Conservation (phyloP, 1,140 invertebrate species). For the Apis florea region DNA sequence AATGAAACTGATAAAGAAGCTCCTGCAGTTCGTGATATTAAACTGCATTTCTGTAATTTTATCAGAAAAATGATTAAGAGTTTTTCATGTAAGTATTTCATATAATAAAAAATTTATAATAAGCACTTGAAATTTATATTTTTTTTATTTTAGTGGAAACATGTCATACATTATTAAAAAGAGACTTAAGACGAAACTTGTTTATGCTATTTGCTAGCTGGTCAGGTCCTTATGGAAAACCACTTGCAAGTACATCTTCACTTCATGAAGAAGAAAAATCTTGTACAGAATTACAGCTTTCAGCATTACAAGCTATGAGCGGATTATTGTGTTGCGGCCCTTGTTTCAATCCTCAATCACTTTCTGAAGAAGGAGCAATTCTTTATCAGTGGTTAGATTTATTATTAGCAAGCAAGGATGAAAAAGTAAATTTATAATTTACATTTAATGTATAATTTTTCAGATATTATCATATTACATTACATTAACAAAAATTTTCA, state of each 20-base stretch:
- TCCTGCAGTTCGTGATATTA: conserved; percentile 89
- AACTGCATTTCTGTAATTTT: conserved; percentile 96
- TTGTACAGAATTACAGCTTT: conserved; percentile 85
- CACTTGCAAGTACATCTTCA: conserved; percentile 76
- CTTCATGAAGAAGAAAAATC: conserved; percentile 73
- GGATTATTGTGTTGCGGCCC: conserved; percentile 96
- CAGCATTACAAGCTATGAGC: conserved; percentile 93
- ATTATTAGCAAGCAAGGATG: conserved; percentile 92
- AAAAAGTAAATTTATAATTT: conserved; percentile 84
- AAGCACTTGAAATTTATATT: conserved; percentile 8
- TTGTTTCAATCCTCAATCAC: conserved; percentile 91
- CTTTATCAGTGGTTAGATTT: conserved; percentile 97
- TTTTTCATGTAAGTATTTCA: conserved; percentile 88
- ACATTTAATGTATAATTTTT: background rate
- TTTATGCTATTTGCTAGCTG: conserved; percentile 96
- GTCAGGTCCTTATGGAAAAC: conserved; percentile 91
- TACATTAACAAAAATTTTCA: conserved; percentile 75
- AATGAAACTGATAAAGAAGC: conserved; percentile 94
- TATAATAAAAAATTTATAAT: background rate
- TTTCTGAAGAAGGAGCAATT: conserved; percentile 93
- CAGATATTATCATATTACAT: conserved; percentile 1
- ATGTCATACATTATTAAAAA: conserved; percentile 91
- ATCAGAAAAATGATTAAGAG: conserved; percentile 95
- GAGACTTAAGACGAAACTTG: conserved; percentile 91
- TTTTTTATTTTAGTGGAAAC: conserved; percentile 88